These are phyloP conservation scores for Alethe castanea DNA, from an alignment of 2,113 vertebrate genomes.

Conservation along the genomic window DNA sequence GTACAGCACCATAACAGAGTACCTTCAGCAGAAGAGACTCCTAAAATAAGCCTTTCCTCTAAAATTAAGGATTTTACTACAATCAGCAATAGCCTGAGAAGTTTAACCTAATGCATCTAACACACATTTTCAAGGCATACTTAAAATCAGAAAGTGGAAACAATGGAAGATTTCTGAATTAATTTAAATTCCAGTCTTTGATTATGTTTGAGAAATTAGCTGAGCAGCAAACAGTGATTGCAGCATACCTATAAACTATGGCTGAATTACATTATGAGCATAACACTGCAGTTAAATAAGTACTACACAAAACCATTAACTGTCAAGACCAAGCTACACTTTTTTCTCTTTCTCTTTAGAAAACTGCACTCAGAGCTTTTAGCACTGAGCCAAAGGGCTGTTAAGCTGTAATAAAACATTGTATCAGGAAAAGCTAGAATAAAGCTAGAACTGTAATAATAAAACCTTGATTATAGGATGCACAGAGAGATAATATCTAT, in stretches of 20 bases:
- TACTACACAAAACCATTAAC: background rate
- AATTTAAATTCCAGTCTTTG: background rate
- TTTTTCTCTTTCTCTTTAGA: background rate
- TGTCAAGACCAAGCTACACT: background rate
- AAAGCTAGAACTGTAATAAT: background rate
- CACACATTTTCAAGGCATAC: background rate
- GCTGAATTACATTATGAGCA: background rate
- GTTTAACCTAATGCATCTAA: background rate
- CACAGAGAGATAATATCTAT: background rate
- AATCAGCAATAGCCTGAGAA: background rate
- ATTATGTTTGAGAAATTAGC: background rate
- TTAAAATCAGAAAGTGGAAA: background rate
- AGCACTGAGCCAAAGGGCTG: too few species aligned
- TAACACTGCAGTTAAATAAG: background rate
- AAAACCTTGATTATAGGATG: background rate
- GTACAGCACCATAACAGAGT: fast-evolving
- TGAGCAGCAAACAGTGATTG: background rate
- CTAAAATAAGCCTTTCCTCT: background rate
- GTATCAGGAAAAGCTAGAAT: background rate
- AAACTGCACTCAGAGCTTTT: background rate
- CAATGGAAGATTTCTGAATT: background rate
- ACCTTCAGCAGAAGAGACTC: background rate
- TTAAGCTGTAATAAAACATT: background rate
- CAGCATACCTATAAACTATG: background rate
- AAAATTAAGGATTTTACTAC: background rate